A percentile compares a stretch with the other conserved stretches of the same genome.
Conservation (phyloP, 1,140 invertebrate species). For the Euborellia annulipes region DNA sequence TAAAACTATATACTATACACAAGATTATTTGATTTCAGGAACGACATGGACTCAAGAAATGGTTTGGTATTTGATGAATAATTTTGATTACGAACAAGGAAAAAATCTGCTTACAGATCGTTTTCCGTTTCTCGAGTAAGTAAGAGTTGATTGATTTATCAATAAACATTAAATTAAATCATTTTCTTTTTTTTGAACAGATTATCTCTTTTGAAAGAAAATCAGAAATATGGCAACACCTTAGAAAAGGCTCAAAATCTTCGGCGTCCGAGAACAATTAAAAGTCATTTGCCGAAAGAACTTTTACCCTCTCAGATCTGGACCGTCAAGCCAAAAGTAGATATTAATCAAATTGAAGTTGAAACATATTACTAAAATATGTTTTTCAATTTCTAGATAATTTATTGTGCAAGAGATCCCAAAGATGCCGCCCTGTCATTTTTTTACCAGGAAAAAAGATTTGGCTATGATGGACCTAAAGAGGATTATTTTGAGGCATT, state of each 20-base stretch:
- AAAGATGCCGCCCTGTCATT: slow-evolving; percentile 34
- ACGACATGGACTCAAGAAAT: slow-evolving; percentile 41
- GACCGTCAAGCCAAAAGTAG: not conserved
- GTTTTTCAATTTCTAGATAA: slow-evolving; percentile 13
- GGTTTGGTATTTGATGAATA: slow-evolving; percentile 26
- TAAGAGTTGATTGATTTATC: no score
- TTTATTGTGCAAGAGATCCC: slow-evolving; percentile 30
- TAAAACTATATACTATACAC: not conserved
- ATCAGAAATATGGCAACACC: not conserved
- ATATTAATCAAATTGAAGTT: not conserved
- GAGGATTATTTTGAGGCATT: slow-evolving; percentile 1
- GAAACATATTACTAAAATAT: not conserved
- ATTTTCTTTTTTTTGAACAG: not conserved
- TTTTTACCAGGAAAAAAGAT: slow-evolving; percentile 30
- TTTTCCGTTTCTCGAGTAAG: slow-evolving; percentile 62
- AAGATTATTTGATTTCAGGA: slow-evolving; percentile 38
- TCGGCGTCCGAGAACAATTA: no score
- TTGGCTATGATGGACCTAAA: not conserved
- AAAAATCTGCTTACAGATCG: slow-evolving; percentile 35
- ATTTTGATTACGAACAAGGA: slow-evolving; percentile 25
- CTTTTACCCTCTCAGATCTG: not conserved
- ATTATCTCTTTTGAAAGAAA: not conserved
- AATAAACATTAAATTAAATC: no score
- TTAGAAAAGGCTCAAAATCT: not conserved
- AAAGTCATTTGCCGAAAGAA: no score